Conservation (phyloP, 2,888 invertebrate species). For the Actias luna region DNA sequence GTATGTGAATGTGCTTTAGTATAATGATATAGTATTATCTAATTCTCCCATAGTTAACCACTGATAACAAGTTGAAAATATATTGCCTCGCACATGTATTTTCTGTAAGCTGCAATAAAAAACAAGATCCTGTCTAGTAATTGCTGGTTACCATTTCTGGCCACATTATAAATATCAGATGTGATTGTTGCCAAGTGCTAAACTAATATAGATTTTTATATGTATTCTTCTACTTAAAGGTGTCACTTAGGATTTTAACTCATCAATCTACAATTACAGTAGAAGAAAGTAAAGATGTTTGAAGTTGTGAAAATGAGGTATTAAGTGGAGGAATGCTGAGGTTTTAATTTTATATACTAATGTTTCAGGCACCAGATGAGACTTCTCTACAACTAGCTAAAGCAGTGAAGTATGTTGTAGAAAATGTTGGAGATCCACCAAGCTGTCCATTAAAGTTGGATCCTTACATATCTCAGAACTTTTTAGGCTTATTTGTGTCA, state of each 20-base stretch:
- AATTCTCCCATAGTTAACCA: too few species aligned
- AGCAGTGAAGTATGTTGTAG: constrained; percentile 88
- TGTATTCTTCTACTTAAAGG: neutral
- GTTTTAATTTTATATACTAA: neutral
- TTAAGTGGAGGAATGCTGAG: neutral
- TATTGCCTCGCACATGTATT: too few species aligned
- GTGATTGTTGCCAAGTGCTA: too few species aligned
- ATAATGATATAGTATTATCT: too few species aligned
- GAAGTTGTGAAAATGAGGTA: neutral
- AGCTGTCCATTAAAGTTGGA: constrained; percentile 87
- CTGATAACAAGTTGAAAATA: too few species aligned
- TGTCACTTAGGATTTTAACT: neutral
- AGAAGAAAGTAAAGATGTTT: neutral
- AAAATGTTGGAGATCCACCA: constrained; percentile 85
- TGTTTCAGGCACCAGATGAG: constrained; percentile 87
- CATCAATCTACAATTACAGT: neutral
- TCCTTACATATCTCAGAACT: constrained; percentile 92
- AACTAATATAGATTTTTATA: too few species aligned
- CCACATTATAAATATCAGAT: too few species aligned
- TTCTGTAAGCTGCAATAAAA: too few species aligned
- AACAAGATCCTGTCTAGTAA: too few species aligned
- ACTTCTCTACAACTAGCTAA: constrained; percentile 85
- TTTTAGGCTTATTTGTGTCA: constrained; percentile 94
- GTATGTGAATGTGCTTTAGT: too few species aligned
- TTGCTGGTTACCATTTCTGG: too few species aligned